Base-by-base conservation (phyloP, 2,888 invertebrate genomes). In the Drosophila recens region DNA sequence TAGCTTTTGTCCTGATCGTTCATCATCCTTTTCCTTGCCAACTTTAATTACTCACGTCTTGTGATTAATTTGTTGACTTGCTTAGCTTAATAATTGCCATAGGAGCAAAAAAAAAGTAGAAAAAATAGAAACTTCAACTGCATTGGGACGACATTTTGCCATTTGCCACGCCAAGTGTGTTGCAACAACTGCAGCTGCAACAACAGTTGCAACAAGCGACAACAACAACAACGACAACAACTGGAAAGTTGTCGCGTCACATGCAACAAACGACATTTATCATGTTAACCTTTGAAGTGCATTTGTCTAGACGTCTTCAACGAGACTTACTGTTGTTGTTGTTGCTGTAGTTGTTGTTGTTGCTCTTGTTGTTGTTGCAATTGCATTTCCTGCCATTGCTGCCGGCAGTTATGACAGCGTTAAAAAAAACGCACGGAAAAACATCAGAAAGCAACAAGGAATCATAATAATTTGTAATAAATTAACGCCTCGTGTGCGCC, bases 221-320 rank as follows among this genome's bases (percentile, higher is more conserved):
- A 61, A 43, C 52, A 34, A 43, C 61, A 75, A 52, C 83, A 83
- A 76, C 80, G 51, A 51, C 51, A 75, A 56, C 84, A 87, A 79
- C 81, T 73, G 70, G 81, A 89, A 89, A 84, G 89, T 86, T 86
- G 89, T 87, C 85, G 82, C 89, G 85, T 85, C 89, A 87, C 88
- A 89, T 71, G 82, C 87, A 82, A 85, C 90, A 89, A 88, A 83
- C 90, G 87, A 88, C 87, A 87, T 87, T 87, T 89, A 89, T 87
- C 86, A 86, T 86, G 90, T 87, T 87, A 90, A 87, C 87, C 90
- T 87, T 87, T 87, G 89, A 90, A 87, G 87, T 85, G 87, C 87
- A 87, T 87, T 90, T 87, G 87, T 87, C 87, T 87, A 87, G 87
- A 87, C 87, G 89, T 86, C 87, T 87, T 87, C 89, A 87, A 79